phyloP scores from a whole-genome alignment of 2,113 vertebrate species.

The Bombycilla garrulus region DNA sequence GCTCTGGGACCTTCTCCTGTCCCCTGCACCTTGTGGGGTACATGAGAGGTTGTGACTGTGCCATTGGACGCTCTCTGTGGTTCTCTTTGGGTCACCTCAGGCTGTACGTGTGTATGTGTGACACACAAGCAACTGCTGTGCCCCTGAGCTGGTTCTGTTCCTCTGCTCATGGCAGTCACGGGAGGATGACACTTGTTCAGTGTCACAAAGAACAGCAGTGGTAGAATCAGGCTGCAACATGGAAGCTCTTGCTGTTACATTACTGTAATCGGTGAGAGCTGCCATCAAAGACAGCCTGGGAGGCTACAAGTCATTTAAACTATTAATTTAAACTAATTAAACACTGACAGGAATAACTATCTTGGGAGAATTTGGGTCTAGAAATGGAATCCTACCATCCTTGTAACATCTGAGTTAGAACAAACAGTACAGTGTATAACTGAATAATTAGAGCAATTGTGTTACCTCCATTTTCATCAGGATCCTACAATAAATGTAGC shows the following conservation, averaged over 20 bases:
- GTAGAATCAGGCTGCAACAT: not conserved
- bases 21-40: not conserved
- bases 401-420: not conserved
- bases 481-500: not conserved
- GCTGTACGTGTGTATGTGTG: fast-evolving
- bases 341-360: not conserved
- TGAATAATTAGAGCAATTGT: not conserved
- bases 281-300: not conserved
- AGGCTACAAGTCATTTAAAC: conserved; percentile 19
- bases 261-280: not conserved
- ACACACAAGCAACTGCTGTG: not conserved
- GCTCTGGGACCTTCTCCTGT: not conserved
- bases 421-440: not conserved
- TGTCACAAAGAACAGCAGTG: not conserved
- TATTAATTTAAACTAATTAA: conserved; percentile 44
- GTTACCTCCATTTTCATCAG: not conserved
- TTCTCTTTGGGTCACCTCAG: not conserved
- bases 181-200: not conserved
- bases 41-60: fast-evolving
- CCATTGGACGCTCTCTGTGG: not conserved
- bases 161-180: fast-evolving
- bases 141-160: not conserved
- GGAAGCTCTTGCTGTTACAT: not conserved
- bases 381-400: not conserved
- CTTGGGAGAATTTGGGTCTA: conserved; percentile 25